Evolutionary conservation across 1,140 invertebrate species (phyloP), one percentile per base, ranked within the genome.

Genomic region (Diabrotica virgifera): DNA sequence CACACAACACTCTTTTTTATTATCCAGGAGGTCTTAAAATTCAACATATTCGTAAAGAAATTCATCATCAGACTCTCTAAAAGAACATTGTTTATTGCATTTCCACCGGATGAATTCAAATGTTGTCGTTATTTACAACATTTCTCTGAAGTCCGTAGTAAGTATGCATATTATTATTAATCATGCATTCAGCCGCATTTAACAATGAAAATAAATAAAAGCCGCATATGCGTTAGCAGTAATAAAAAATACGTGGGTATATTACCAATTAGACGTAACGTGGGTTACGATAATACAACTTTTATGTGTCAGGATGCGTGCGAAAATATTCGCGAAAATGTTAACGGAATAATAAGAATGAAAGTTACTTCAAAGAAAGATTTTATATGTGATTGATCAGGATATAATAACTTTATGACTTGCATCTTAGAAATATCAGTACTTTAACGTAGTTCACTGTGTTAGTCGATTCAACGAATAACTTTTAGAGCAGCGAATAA

Each of bases 201-300:
- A 62, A 62, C 60, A 62, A 62, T 62, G 52, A 54, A 36, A 62
- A 54, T 24, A 51, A n/a, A 62, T 54, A 54, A 54, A 62, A 54
- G 60, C 60, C 51, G 60, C 52, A 14, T 62, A 62, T 62, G 52
- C 51, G 60, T 62, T 62, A 62, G 52, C 35, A 54, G 60, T 36
- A 62, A 62, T 62, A 62, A 62, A 62, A 53, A 52, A n/a, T 53
- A 62, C 60, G 60, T 62, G 60, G 52, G 37, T 9, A 3, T 5
- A 12, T 11, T 62, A 54, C 52, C 37, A 62, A 62, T 36, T 36
- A 62, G 11, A 6, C 38, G 35, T 12, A 62, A 62, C 36, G 60
- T 37, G n/a, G 51, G 53, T 55, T 40, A 36, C 24, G 46, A 51
- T 24, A 24, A 24, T 24, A 2, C 24, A 24, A 24, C 24, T 24